These are phyloP conservation scores for Spatulosminthurus flaviceps DNA, from an alignment of 2,888 invertebrate genomes.

Conservation along the genomic window DNA sequence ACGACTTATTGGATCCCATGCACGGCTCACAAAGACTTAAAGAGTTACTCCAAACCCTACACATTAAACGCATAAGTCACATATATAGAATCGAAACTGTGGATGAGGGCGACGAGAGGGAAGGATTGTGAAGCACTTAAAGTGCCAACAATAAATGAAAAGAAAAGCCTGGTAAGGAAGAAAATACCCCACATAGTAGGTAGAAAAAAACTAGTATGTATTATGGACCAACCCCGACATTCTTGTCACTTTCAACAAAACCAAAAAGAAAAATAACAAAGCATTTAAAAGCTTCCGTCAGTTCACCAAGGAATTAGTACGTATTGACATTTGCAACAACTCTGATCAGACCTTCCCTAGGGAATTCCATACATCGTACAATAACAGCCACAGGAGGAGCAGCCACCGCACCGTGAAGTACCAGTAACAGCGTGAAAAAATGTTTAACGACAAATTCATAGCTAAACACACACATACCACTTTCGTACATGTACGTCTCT, in stretches of 20 bases:
- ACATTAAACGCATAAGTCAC: too few relatives aligned
- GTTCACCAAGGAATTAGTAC: constrained; percentile 36
- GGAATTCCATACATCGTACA: not conserved
- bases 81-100: not conserved
- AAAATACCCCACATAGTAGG: not conserved
- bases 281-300: constrained; percentile 43
- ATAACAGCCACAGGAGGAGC: not conserved
- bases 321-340: constrained; percentile 41
- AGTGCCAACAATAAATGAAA: constrained; percentile 35
- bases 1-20: too few relatives aligned
- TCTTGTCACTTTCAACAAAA: not conserved
- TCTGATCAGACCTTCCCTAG: constrained; percentile 6
- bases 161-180: not conserved
- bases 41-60: too few relatives aligned
- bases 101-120: constrained; percentile 19
- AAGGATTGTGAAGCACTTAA: constrained; percentile 40
- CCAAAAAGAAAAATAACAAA: constrained; percentile 37
- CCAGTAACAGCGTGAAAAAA: too few relatives aligned
- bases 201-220: not conserved
- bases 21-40: too few relatives aligned
- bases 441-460: too few relatives aligned
- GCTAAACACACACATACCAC: too few relatives aligned
- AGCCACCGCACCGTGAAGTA: not conserved
- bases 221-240: not conserved
- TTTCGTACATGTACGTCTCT: too few relatives aligned